Evolutionary conservation across 2,797 vertebrate species (phyloP).

Genomic region (Uromys caudimaculatus): DNA sequence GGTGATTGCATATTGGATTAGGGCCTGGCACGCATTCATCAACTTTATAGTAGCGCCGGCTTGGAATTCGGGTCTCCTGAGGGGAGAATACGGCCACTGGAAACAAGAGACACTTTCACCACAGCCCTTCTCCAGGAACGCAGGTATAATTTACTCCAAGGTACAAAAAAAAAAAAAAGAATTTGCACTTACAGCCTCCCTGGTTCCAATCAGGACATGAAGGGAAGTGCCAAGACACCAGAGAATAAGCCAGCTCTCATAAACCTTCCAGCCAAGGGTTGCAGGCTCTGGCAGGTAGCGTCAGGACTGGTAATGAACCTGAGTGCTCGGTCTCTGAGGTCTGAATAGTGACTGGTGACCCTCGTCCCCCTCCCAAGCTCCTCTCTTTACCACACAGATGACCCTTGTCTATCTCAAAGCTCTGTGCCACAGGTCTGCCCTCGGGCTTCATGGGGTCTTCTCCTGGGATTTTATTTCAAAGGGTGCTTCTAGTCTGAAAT

Average conservation of each 20-base stretch:
- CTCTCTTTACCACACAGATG: neutral
- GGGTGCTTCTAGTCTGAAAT: neutral
- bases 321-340: neutral
- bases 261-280: constrained; percentile 79
- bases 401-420: neutral
- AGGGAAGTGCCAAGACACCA: constrained; percentile 78
- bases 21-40: constrained; percentile 81
- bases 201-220: constrained; percentile 83
- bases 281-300: constrained; percentile 69
- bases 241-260: constrained; percentile 82
- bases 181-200: constrained; percentile 82
- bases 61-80: constrained; percentile 79
- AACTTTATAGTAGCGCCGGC: constrained; percentile 81
- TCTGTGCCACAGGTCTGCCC: neutral
- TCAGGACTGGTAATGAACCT: constrained; percentile 63
- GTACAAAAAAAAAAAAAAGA: constrained; percentile 74
- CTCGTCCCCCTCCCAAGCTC: too few species aligned
- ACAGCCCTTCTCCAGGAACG: constrained; percentile 79
- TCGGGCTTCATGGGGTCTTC: neutral
- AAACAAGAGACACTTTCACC: constrained; percentile 83
- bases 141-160: constrained; percentile 83
- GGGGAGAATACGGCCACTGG: constrained; percentile 72
- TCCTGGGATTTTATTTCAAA: neutral
- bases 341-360: neutral
- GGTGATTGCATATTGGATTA: constrained; percentile 82